Base-by-base conservation (phyloP, 1,140 invertebrate genomes). In the Proctacanthus coquilletti region DNA sequence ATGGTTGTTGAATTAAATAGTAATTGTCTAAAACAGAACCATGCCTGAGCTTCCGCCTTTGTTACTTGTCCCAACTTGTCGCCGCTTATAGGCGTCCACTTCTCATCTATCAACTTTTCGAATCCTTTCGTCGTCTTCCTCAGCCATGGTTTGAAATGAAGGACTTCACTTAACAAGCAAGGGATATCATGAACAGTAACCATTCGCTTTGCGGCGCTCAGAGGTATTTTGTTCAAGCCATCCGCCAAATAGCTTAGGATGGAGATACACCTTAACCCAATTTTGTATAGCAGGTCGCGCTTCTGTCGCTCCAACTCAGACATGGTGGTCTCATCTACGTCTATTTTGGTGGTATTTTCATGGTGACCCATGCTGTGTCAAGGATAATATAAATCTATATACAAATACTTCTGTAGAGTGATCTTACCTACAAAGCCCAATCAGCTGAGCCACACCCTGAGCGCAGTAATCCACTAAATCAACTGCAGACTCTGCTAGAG, bases 391-490 rank as follows among this genome's bases (percentile, higher is more conserved):
- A 38, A 42, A 43, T 36, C 15, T 34, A 30, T 27, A 39, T 21
- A 29, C 11, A 39, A 27, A 34, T 18, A 10, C 18, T 32, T 9
- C 11, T 34, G 21, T 39, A 21, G n/a, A 5, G 13, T 21, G 18
- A 39, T 36, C 14, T 6, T 37, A 42, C 41, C 38, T 56, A 3
- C 53, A 55, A 42, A 69, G 53, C 1, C 66, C 64, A 29, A 77
- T 58, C 1, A 73, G 55, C 18, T 61, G 52, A 14, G 67, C 69
- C 0, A 78, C 51, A 30, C 64, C 65, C 41, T 70, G 65, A 2
- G 74, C 65, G 21, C 69, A 63, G 47, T 85, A 85, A 56, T 84
- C 78, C n/a, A 84, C 62, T 2, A 86, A 52, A 61, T 86, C 83
- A 6, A 80, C 62, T 13, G 72, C 63, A 6, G 71, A 61, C 34